Evolutionary conservation across 2,797 vertebrate species (phyloP), one percentile per base, ranked within the genome.

Genomic region (Pseudocheirus occidentalis): DNA sequence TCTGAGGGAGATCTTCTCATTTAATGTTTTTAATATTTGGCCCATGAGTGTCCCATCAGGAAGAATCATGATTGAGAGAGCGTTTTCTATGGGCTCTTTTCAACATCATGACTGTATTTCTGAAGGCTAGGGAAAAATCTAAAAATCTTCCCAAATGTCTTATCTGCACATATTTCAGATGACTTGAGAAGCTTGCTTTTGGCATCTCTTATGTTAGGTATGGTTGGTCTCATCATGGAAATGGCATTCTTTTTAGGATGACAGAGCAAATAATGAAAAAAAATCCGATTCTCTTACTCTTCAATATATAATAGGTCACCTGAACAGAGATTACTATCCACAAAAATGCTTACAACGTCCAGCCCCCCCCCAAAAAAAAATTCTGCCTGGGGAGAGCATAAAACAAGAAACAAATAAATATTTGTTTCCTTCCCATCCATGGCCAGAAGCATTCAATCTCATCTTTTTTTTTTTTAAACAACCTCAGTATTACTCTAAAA

Each of bases 381-480:
- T 91, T 55, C 90, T 58, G 73, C 95, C 95, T 1, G 0, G 92
- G 92, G 95, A 54, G 40, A 87, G 9, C n/a, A 50, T 21, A 91
- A 91, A 94, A 92, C 90, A 87, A 94, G 94, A 92, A 95, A 93
- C 93, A 62, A 95, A 95, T 56, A 95, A 55, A 13, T 92, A 94
- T 96, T 97, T 96, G 97, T 94, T 96, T 97, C 95, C 94, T 93
- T 90, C 92, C 90, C 81, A 16, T 95, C 94, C 94, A 94, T 46
- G 40, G 21, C 97, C 94, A 55, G 95, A 57, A 94, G 93, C 91
- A 94, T 91, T 93, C 40, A 53, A 93, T 58, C 93, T 14, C 59
- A 92, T 73, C 55, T 50, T 53, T 90, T 91, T 94, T 93, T 94
- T 94, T 56, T 4, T 93, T 14, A 34, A 50, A 81, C n/a, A 94